Conservation (phyloP, 2,888 invertebrate species). For the Spisula solida region DNA sequence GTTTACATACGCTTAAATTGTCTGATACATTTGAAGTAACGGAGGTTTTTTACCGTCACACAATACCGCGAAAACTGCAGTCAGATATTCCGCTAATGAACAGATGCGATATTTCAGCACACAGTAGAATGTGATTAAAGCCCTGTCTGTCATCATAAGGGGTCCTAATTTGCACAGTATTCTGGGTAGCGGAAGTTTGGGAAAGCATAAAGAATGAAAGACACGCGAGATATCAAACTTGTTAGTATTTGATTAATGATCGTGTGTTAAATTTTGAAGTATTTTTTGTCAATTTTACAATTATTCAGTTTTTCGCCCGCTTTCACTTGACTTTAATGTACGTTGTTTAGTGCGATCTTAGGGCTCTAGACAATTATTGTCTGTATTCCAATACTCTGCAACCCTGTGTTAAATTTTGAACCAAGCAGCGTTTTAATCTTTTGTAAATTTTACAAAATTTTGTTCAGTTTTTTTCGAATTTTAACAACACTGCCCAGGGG, state of each 20-base stretch:
- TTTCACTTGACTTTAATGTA: too few species aligned
- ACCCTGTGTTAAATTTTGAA: too few species aligned
- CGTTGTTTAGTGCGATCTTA: too few species aligned
- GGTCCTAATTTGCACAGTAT: conserved; percentile 36
- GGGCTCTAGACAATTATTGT: too few species aligned
- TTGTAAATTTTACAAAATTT: too few species aligned
- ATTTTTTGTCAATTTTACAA: too few species aligned
- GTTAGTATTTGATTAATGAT: conserved; percentile 15
- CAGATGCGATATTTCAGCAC: conserved; percentile 31
- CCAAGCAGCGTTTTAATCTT: too few species aligned
- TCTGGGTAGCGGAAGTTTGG: neutral
- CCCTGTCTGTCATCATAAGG: conserved; percentile 27
- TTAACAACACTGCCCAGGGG: too few species aligned
- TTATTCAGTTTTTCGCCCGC: too few species aligned
- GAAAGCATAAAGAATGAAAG: neutral
- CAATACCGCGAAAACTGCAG: conserved; percentile 3
- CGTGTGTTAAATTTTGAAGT: neutral
- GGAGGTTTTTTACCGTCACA: neutral
- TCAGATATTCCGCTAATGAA: conserved; percentile 22
- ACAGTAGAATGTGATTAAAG: conserved; percentile 35
- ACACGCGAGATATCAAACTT: neutral
- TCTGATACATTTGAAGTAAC: conserved; percentile 23
- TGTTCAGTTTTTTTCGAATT: too few species aligned
- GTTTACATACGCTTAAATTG: conserved; percentile 8
- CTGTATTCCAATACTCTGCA: too few species aligned